Evolutionary conservation across 2,113 vertebrate species (phyloP).

Genomic region (Clupea harengus): DNA sequence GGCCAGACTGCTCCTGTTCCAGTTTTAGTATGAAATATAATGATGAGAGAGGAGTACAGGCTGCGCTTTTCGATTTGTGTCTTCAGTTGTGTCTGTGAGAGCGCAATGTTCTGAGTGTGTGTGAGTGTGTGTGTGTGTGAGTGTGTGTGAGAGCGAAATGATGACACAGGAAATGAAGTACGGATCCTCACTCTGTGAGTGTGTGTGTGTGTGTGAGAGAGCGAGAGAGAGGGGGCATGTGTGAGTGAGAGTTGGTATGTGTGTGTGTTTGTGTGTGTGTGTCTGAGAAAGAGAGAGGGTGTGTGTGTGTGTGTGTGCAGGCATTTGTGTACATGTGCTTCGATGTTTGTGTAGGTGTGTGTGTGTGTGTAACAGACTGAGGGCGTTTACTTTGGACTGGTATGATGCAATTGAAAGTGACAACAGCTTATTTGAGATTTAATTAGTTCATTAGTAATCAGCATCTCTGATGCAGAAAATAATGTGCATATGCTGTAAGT

Average conservation of each 20-base stretch:
- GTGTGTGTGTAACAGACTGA: neutral
- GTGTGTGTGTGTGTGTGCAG: neutral
- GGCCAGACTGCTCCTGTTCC: neutral
- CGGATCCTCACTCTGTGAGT: neutral
- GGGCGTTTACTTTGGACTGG: neutral
- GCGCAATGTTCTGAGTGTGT: neutral
- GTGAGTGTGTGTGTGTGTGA: neutral
- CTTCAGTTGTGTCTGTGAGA: neutral
- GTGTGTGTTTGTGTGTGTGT: too few species aligned
- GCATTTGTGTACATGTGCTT: neutral
- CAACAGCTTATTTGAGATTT: neutral
- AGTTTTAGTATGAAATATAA: neutral
- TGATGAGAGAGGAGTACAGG: neutral
- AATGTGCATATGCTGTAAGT: neutral
- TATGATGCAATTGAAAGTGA: neutral
- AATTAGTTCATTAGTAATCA: neutral
- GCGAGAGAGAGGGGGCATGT: too few species aligned
- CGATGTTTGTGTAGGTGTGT: neutral
- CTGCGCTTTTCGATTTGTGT: neutral
- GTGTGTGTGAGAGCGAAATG: neutral
- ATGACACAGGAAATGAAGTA: too few species aligned
- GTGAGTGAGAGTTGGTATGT: too few species aligned
- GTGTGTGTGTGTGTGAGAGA: neutral
- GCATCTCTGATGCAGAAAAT: neutral
- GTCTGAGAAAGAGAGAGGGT: neutral